Evolutionary conservation across 1,140 invertebrate species (phyloP), one percentile per base, ranked within the genome.

Genomic region (Leptinotarsa undecemlineata): DNA sequence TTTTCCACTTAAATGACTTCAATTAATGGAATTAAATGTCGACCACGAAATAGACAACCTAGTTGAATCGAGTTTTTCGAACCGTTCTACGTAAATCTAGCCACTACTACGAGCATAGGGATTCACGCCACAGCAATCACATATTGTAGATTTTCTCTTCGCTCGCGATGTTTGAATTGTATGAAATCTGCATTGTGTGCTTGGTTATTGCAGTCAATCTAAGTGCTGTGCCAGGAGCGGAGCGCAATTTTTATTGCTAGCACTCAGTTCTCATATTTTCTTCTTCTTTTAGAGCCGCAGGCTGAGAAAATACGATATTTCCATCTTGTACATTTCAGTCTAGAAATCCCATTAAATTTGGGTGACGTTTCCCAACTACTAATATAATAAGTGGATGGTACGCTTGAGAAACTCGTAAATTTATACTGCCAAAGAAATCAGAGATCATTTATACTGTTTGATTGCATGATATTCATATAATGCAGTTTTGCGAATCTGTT

Each of bases 81-180:
- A 42, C 13, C 51, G 51, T 57, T 17, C 51, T 19, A 57, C 51
- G 51, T 57, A 57, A 15, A 57, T 57, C n/a, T 19, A 57, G 51
- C 51, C 51, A 57, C 51, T 57, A 57, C 51, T 19, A 57, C 51
- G 4, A 57, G 14, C 4, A 57, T 57, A 57, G 4, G 17, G n/a
- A 57, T 57, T 57, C n/a, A 57, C n/a, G 51, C 51, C 51, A 42
- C 33, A 0, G 14, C 51, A 57, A 57, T 57, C 51, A 57, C 51
- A 57, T 57, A 57, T 57, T 57, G 51, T 57, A 57, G 17, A 5
- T 57, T 19, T 57, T 19, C 15, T 15, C 51, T 57, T 1, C 15
- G 51, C 51, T 57, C n/a, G 51, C 51, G 51, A 57, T 57, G 51
- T 57, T 57, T 19, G 51, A 57, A 57, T 57, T 57, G 51, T n/a